phyloP scores from a whole-genome alignment of 1,140 invertebrate genomes.

The Halesus radiatus region DNA sequence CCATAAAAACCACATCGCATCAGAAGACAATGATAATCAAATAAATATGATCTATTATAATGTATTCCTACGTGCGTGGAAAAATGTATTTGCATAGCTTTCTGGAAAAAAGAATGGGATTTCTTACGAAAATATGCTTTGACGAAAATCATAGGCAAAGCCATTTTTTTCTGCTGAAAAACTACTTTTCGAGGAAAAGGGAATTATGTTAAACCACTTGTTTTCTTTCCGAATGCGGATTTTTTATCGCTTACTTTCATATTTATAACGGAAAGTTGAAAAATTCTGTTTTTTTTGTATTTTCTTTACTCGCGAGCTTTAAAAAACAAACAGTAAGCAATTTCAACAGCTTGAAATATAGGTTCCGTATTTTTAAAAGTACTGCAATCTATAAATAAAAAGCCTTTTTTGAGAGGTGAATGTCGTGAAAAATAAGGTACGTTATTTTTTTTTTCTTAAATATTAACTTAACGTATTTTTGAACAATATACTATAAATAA shows the following conservation, averaged over 20 bases:
- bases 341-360: no score
- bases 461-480: no score
- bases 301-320: no score
- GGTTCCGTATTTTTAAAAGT: no score
- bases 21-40: conserved; percentile 54
- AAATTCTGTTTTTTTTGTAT: no score
- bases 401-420: no score
- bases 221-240: conserved; percentile 17
- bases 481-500: no score
- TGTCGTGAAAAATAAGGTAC: no score
- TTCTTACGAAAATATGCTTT: conserved; percentile 29
- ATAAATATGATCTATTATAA: conserved; percentile 54
- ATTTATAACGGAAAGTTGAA: no score
- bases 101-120: conserved; percentile 11
- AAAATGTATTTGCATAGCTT: conserved; percentile 56
- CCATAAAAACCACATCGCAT: conserved; percentile 55
- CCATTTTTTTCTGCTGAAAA: conserved; percentile 48
- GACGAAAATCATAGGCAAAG: conserved; percentile 43
- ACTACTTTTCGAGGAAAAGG: background rate
- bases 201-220: conserved; percentile 31
- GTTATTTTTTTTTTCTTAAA: no score
- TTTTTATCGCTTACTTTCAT: background rate
- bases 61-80: conserved; percentile 54
- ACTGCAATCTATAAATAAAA: no score
- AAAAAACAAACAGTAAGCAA: no score